These are phyloP conservation scores for Atherinomorus stipes DNA, from an alignment of 2,113 vertebrate genomes.

Conservation along the genomic window DNA sequence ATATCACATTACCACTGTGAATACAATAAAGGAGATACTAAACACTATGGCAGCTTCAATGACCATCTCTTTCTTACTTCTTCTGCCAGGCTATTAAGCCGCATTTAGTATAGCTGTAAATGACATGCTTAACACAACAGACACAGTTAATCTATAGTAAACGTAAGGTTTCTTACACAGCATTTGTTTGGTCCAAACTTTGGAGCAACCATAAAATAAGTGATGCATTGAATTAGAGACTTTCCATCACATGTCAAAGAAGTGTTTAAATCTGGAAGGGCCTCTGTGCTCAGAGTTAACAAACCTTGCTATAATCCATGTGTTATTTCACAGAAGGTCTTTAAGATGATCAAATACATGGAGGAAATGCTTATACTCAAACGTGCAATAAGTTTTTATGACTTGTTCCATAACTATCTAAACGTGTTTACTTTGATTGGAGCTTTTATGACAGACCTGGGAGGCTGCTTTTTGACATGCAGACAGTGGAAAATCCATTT, in stretches of 20 bases:
- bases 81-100: constrained; percentile 89
- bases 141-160: constrained; percentile 51
- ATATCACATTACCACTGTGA: constrained; percentile 98
- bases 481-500: constrained; percentile 85
- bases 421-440: constrained; percentile 52
- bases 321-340: background rate
- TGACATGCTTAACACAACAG: constrained; percentile 85
- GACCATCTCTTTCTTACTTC: constrained; percentile 90
- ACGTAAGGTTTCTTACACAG: background rate
- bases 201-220: constrained; percentile 10
- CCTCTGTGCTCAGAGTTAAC: background rate
- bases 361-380: background rate
- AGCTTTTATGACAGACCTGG: constrained; percentile 56
- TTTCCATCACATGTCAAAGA: background rate
- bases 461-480: constrained; percentile 54
- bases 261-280: background rate
- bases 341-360: no score
- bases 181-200: constrained; percentile 26
- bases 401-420: constrained; percentile 16
- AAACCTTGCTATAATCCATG: background rate
- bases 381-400: constrained; percentile 32
- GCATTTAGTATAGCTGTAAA: constrained; percentile 92
- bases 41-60: constrained; percentile 93
- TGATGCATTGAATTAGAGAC: constrained; percentile 6
- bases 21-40: constrained; percentile 97